A percentile compares a stretch with the other conserved stretches of the same genome.
Evolutionary conservation across 2,113 vertebrate genomes (phyloP).

Genomic region (Atherinomorus stipes): DNA sequence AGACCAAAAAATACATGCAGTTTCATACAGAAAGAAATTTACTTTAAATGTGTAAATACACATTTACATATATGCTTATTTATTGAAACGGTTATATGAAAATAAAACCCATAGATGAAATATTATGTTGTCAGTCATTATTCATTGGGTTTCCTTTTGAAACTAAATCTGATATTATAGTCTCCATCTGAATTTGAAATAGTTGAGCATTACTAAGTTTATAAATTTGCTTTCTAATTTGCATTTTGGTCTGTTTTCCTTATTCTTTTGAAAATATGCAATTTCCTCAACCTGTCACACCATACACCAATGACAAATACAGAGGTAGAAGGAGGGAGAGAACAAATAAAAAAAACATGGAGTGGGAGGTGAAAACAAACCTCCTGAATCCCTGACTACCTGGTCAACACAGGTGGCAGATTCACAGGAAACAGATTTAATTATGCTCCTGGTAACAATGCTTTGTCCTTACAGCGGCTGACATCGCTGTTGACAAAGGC

Average conservation of each 20-base stretch:
- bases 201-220: constrained; percentile 1
- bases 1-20: constrained; percentile 21
- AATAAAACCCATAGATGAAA: no score
- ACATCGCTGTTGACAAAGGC: constrained; percentile 94
- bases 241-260: constrained; percentile 21
- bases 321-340: constrained; percentile 46
- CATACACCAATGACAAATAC: constrained; percentile 36
- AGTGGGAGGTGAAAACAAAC: constrained; percentile 37
- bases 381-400: constrained; percentile 73
- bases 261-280: constrained; percentile 3
- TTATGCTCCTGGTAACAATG: constrained; percentile 94
- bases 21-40: neutral
- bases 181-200: neutral
- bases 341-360: constrained; percentile 50
- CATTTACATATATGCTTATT: neutral
- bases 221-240: constrained; percentile 16
- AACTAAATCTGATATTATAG: neutral
- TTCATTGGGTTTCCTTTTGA: neutral
- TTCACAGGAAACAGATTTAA: constrained; percentile 91
- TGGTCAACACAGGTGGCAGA: constrained; percentile 85
- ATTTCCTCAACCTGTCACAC: constrained; percentile 7
- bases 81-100: neutral
- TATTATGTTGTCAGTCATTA: neutral
- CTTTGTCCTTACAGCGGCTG: constrained; percentile 90
- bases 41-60: neutral